Percentiles rank a stretch among this genome's conserved stretches.
Conservation (phyloP, 2,888 invertebrate genomes). For the Myopa tessellatipennis region DNA sequence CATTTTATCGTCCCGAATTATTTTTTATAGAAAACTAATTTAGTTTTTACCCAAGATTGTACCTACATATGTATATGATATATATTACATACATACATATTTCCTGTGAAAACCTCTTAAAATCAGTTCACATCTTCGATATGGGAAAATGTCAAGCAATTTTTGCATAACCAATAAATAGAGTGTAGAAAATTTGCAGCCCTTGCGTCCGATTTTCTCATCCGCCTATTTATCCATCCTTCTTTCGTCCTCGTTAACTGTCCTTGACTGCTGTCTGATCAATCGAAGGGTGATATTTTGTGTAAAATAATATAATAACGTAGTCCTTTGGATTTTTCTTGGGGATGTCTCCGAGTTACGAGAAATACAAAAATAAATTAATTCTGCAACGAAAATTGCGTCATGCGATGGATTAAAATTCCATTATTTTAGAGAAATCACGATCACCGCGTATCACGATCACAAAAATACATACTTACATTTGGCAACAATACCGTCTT, state of each 20-base stretch:
- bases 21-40: too few relatives aligned
- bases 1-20: too few relatives aligned
- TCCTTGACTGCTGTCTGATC: background rate
- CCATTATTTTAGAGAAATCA: constrained; percentile 15
- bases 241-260: background rate
- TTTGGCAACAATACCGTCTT: background rate
- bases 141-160: background rate
- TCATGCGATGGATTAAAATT: constrained; percentile 30
- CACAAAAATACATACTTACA: background rate
- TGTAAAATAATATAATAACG: background rate
- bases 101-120: background rate
- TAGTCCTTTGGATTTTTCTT: background rate
- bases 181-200: constrained; percentile 1
- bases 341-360: background rate
- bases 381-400: constrained; percentile 3
- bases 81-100: background rate
- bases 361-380: background rate
- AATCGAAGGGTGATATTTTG: constrained; percentile 20
- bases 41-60: too few relatives aligned
- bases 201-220: background rate
- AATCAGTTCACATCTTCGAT: background rate
- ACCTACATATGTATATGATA: too few relatives aligned
- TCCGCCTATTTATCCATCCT: background rate
- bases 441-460: background rate
- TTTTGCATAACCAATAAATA: constrained; percentile 17